phyloP scores from a whole-genome alignment of 2,888 invertebrate genomes.

The Ichneumoninae sp. region DNA sequence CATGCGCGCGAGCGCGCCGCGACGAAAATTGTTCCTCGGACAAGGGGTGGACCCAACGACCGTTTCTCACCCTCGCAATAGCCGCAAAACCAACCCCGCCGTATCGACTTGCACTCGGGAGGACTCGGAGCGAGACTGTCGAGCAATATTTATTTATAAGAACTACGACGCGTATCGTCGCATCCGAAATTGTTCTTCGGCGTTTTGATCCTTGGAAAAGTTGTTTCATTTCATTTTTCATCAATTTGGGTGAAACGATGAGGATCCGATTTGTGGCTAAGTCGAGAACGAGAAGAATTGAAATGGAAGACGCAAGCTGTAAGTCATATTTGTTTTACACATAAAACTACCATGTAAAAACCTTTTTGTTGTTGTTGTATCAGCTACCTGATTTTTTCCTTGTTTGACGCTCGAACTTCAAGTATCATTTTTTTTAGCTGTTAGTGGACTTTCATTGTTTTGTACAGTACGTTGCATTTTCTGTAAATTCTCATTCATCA shows the following conservation, averaged over 20 bases:
- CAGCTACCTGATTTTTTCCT: not conserved
- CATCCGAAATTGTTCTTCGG: conserved; percentile 1
- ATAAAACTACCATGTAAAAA: not conserved
- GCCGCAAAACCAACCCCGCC: conserved; percentile 22
- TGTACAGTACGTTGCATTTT: not conserved
- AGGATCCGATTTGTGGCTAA: conserved; percentile 1
- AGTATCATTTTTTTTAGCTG: not conserved
- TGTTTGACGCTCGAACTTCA: not conserved
- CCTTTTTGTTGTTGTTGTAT: conserved; percentile 1
- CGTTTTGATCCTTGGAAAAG: not conserved
- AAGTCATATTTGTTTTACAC: conserved; percentile 26
- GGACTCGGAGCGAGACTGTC: not conserved
- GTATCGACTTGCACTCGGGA: conserved; percentile 39
- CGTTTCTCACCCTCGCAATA: conserved; percentile 56
- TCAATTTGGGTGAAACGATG: not conserved
- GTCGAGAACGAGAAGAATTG: conserved; percentile 8
- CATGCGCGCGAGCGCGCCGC: conserved; percentile 39
- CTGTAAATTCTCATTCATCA: not conserved
- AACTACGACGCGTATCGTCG: not conserved
- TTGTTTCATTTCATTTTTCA: not conserved
- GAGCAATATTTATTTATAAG: conserved; percentile 54
- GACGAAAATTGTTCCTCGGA: conserved; percentile 15
- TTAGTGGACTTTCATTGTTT: not conserved
- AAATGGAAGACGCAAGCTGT: conserved; percentile 45
- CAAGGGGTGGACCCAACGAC: conserved; percentile 23